Evolutionary conservation across 1,140 invertebrate genomes (phyloP).

Genomic region (Helicoverpa zea): DNA sequence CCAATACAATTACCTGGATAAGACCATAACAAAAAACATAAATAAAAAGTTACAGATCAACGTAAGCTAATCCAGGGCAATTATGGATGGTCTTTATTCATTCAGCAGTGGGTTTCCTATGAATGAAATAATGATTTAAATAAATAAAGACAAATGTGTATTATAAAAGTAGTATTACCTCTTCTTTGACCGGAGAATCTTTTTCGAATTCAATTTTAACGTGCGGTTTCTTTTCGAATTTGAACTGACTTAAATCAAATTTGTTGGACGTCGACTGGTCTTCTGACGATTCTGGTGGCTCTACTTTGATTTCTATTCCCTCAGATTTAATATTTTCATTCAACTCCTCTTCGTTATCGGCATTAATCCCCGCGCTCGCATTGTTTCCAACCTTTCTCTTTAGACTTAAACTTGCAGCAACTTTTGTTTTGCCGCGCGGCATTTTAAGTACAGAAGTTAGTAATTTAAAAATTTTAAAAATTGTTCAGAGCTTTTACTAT

Average conservation of each 20-base stretch:
- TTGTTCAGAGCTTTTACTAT: neutral
- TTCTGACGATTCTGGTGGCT: constrained; percentile 43
- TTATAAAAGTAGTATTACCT: constrained; percentile 56
- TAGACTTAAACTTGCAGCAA: neutral
- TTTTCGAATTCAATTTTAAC: constrained; percentile 81
- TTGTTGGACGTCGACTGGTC: constrained; percentile 38
- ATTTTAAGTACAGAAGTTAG: constrained; percentile 42
- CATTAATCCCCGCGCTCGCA: neutral
- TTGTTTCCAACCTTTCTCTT: constrained; percentile 2
- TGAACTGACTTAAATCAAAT: constrained; percentile 70
- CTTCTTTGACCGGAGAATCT: constrained; percentile 61
- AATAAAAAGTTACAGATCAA: too few species aligned
- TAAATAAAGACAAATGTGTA: too few species aligned
- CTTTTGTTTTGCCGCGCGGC: constrained; percentile 52
- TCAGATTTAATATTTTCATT: constrained; percentile 2
- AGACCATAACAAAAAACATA: too few species aligned
- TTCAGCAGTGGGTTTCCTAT: too few species aligned
- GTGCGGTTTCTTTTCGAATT: constrained; percentile 78
- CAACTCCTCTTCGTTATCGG: neutral
- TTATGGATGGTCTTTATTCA: too few species aligned
- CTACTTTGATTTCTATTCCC: constrained; percentile 5
- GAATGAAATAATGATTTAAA: too few species aligned
- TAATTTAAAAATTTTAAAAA: constrained; percentile 14
- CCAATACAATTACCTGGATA: too few species aligned
- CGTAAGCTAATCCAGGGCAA: too few species aligned